phyloP scores from a whole-genome alignment of 1,140 invertebrate species.

The Aphaenogaster floridana region DNA sequence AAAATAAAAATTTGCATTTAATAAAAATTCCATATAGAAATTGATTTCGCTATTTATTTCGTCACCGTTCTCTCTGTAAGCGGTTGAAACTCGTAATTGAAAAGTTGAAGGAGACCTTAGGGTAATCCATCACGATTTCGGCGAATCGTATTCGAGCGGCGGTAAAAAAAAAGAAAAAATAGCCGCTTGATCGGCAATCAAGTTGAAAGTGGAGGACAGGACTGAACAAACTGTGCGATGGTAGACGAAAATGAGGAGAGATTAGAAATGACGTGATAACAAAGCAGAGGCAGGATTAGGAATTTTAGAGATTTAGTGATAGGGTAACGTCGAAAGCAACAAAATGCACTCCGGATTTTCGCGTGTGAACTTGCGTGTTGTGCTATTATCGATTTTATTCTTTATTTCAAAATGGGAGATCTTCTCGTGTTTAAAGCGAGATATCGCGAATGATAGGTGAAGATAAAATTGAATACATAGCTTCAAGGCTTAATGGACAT shows the following conservation, averaged over 20 bases:
- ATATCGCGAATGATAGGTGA: neutral
- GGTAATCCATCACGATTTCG: neutral
- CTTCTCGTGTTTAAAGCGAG: slow-evolving; percentile 49
- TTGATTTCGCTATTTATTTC: neutral
- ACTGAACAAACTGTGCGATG: slow-evolving; percentile 53
- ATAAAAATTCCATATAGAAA: slow-evolving; percentile 14
- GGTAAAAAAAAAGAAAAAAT: slow-evolving; percentile 10
- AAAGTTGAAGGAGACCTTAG: neutral
- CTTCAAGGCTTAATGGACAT: neutral
- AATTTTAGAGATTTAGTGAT: slow-evolving; percentile 14
- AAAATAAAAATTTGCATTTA: neutral
- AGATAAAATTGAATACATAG: neutral
- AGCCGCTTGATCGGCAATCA: slow-evolving; percentile 31
- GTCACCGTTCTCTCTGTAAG: neutral
- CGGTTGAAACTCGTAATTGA: neutral
- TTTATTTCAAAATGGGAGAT: slow-evolving; percentile 3
- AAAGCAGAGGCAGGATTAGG: neutral
- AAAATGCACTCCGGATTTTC: neutral
- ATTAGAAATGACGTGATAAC: slow-evolving; percentile 10
- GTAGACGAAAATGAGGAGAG: slow-evolving; percentile 63
- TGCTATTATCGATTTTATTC: slow-evolving; percentile 48
- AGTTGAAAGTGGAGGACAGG: slow-evolving; percentile 61
- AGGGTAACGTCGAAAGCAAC: neutral
- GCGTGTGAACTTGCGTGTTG: slow-evolving; percentile 2
- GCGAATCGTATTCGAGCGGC: neutral